phyloP scores from a whole-genome alignment of 1,140 invertebrate species.

The Heliconius nattereri region DNA sequence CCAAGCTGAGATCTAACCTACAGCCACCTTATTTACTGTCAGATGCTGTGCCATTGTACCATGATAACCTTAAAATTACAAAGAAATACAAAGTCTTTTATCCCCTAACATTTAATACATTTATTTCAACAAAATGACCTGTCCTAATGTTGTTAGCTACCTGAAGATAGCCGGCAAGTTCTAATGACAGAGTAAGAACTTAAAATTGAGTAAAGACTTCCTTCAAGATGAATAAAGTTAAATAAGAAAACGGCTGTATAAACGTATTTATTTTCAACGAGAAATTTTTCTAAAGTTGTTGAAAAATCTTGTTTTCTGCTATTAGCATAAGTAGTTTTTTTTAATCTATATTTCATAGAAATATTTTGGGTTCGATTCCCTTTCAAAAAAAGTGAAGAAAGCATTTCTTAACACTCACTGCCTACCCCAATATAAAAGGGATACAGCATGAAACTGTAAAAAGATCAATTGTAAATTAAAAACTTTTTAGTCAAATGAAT shows the following conservation, averaged over 20 bases:
- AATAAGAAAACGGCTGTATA: slow-evolving; percentile 6
- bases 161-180: slow-evolving; percentile 5
- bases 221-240: slow-evolving; percentile 14
- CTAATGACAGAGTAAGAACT: slow-evolving; percentile 5
- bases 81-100: not conserved
- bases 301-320: not conserved
- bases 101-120: not conserved
- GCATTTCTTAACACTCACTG: too few relatives aligned
- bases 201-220: slow-evolving; percentile 6
- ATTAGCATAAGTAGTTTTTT: not conserved
- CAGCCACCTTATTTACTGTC: too few relatives aligned
- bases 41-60: not conserved
- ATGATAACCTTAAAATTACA: not conserved
- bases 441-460: too few relatives aligned
- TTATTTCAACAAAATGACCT: not conserved
- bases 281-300: not conserved
- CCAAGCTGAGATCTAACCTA: too few relatives aligned
- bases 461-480: too few relatives aligned
- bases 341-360: not conserved
- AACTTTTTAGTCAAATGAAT: too few relatives aligned
- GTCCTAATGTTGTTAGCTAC: not conserved
- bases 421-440: too few relatives aligned
- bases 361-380: too few relatives aligned
- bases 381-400: too few relatives aligned
- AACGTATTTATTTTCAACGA: slow-evolving; percentile 1